Evolutionary conservation across 2,113 vertebrate genomes (phyloP).

Genomic region (Festucalex cinctus): DNA sequence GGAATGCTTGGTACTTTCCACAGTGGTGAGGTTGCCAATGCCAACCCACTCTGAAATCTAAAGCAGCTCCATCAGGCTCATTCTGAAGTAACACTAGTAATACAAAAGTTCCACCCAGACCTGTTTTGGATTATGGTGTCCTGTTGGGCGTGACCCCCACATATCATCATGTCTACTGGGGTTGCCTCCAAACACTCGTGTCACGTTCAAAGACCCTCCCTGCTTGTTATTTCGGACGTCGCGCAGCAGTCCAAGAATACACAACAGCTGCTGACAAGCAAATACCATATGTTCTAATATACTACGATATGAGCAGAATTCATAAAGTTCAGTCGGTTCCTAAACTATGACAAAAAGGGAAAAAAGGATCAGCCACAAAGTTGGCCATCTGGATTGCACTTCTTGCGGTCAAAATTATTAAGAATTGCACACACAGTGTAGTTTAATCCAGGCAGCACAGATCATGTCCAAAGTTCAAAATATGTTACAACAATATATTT

Average conservation of each 20-base stretch:
- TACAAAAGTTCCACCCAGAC: slow-evolving; percentile 30
- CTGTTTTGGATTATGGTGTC: slow-evolving; percentile 20
- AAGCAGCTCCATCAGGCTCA: slow-evolving; percentile 19
- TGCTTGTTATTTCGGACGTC: neutral
- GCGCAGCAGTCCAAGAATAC: neutral
- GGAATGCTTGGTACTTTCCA: slow-evolving; percentile 26
- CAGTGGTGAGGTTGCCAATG: slow-evolving; percentile 2
- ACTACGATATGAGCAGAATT: neutral
- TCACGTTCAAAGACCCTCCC: neutral
- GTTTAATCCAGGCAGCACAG: neutral
- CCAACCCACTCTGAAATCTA: neutral
- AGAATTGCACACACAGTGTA: neutral
- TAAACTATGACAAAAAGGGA: neutral
- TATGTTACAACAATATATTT: neutral
- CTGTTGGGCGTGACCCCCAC: slow-evolving; percentile 15
- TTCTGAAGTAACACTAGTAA: slow-evolving; percentile 12
- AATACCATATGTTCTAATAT: neutral
- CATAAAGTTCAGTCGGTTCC: neutral
- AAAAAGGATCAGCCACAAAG: neutral
- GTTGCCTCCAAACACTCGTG: neutral
- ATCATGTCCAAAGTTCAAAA: neutral
- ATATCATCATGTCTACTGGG: slow-evolving; percentile 9
- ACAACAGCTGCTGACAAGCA: slow-evolving; percentile 1
- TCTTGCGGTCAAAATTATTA: neutral
- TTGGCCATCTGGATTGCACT: neutral